These are phyloP conservation scores for Cervus canadensis DNA, from an alignment of 2,113 vertebrate species.

Conservation along the genomic window DNA sequence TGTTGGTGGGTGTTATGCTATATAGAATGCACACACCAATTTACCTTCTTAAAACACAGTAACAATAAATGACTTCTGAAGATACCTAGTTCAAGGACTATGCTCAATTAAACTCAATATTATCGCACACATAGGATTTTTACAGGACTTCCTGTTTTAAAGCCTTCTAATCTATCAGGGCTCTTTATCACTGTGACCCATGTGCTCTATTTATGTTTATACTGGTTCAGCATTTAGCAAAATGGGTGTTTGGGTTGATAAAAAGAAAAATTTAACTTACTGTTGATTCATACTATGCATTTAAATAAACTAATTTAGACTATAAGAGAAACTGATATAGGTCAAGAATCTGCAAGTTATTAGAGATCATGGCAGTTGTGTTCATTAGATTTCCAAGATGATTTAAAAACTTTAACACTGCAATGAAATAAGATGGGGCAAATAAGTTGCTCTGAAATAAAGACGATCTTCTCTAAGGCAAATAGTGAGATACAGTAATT, in stretches of 20 bases:
- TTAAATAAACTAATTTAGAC: constrained; percentile 3
- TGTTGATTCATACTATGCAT: neutral
- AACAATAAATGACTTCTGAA: neutral
- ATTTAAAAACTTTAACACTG: constrained; percentile 9
- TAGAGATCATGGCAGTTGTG: neutral
- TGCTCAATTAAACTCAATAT: neutral
- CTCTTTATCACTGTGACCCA: neutral
- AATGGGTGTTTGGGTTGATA: neutral
- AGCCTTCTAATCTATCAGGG: neutral
- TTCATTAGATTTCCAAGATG: neutral
- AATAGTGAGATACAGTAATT: neutral
- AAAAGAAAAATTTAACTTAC: neutral
- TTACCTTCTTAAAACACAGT: neutral
- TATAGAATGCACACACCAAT: neutral
- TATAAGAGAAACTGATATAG: neutral
- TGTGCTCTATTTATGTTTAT: neutral
- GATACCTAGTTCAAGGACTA: neutral
- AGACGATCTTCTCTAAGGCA: neutral
- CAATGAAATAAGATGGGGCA: neutral
- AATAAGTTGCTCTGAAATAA: neutral
- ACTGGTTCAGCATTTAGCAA: neutral
- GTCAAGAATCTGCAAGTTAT: neutral
- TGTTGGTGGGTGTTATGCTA: neutral
- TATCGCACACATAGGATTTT: neutral
- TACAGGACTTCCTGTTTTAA: neutral